Evolutionary conservation across 2,113 vertebrate species (phyloP).

Genomic region (Halichoerus grypus): DNA sequence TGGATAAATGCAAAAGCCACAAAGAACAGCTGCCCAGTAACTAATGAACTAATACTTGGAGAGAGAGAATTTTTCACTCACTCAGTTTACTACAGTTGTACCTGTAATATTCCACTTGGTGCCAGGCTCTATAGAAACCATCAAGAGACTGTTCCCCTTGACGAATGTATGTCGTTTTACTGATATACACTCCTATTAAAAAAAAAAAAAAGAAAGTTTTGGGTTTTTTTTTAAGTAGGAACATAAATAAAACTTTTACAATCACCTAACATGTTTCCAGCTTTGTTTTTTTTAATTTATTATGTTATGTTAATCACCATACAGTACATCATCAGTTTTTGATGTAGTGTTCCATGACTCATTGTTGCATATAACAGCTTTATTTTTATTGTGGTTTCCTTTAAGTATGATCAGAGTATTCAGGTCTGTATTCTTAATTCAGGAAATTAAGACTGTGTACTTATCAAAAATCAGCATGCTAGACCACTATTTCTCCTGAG

Average conservation of each 20-base stretch:
- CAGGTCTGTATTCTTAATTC: background rate
- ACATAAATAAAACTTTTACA: background rate
- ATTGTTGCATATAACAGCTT: background rate
- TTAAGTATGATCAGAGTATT: constrained; percentile 44
- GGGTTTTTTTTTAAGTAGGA: background rate
- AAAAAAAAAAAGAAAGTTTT: constrained; percentile 35
- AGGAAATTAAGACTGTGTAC: constrained; percentile 40
- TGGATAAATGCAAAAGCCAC: background rate
- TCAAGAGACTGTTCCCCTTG: constrained; percentile 98
- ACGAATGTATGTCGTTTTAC: constrained; percentile 97
- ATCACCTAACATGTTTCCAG: background rate
- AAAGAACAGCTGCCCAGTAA: background rate
- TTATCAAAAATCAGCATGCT: constrained; percentile 18
- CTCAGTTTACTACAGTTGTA: constrained; percentile 88
- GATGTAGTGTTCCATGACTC: too few relatives aligned
- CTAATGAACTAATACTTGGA: constrained; percentile 1
- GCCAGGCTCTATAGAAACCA: constrained; percentile 98
- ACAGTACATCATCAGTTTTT: too few relatives aligned
- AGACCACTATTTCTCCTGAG: background rate
- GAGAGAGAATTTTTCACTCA: constrained; percentile 85
- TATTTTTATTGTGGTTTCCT: constrained; percentile 57
- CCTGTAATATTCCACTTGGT: constrained; percentile 99
- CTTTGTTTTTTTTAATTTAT: constrained; percentile 52
- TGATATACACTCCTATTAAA: constrained; percentile 95
- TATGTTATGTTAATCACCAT: too few relatives aligned